Evolutionary conservation across 2,888 invertebrate species (phyloP).

Genomic region (Ypsolopha sequella): DNA sequence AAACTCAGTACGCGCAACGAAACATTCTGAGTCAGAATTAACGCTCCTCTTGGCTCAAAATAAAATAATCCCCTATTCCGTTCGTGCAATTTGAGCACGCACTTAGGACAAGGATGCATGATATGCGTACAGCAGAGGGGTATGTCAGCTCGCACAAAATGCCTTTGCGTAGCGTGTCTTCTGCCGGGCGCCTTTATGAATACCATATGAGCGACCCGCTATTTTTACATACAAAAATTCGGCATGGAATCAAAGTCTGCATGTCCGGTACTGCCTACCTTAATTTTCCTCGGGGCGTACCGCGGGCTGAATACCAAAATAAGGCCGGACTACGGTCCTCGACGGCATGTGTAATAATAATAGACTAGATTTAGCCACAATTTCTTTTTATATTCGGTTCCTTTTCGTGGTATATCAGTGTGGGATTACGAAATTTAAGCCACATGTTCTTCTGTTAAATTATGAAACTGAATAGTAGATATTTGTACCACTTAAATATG

Average conservation of each 20-base stretch:
- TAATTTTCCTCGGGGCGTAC: constrained; percentile 46
- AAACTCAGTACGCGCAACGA: no score
- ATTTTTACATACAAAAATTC: constrained; percentile 52
- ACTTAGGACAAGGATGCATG: neutral
- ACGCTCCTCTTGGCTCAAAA: neutral
- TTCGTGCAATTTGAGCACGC: constrained; percentile 1
- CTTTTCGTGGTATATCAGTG: neutral
- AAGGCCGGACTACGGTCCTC: constrained; percentile 39
- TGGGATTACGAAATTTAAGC: neutral
- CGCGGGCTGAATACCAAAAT: constrained; percentile 52
- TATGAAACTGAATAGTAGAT: neutral
- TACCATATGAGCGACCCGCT: constrained; percentile 44
- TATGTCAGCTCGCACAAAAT: constrained; percentile 27
- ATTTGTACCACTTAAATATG: no score
- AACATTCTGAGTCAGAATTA: no score
- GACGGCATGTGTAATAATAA: constrained; percentile 17
- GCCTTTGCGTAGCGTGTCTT: constrained; percentile 32
- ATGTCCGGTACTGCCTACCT: constrained; percentile 55
- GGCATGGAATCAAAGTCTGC: constrained; percentile 56
- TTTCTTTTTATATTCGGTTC: constrained; percentile 12
- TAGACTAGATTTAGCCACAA: constrained; percentile 40
- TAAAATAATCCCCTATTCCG: neutral
- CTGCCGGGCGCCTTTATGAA: constrained; percentile 40
- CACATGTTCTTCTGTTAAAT: constrained; percentile 29
- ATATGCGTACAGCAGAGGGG: constrained; percentile 6